Conservation (phyloP, 2,113 vertebrate genomes). For the Sylvietta virens region DNA sequence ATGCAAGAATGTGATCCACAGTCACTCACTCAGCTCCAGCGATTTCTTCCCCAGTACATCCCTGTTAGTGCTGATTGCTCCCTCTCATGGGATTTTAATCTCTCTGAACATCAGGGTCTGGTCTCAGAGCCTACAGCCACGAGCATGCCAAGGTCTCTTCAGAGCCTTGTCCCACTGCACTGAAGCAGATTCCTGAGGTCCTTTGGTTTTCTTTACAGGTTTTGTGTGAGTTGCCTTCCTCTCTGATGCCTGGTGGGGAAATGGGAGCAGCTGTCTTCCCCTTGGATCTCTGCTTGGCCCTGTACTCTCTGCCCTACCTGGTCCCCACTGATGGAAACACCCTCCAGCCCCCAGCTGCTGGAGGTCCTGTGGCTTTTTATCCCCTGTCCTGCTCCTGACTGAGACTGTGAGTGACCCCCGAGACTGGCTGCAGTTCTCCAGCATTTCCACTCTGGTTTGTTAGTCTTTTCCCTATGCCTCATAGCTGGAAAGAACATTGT, state of each 20-base stretch:
- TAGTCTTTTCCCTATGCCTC: not conserved
- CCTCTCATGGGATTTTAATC: not conserved
- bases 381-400: not conserved
- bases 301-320: not conserved
- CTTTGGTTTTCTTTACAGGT: not conserved
- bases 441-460: not conserved
- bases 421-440: not conserved
- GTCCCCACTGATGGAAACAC: not conserved
- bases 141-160: not conserved
- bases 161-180: too few relatives aligned
- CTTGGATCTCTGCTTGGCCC: not conserved
- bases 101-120: not conserved
- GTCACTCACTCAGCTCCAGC: rapidly evolving
- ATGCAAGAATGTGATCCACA: not conserved
- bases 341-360: not conserved
- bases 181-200: not conserved
- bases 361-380: not conserved
- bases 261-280: not conserved
- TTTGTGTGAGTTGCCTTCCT: not conserved
- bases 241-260: not conserved
- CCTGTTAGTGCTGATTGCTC: not conserved
- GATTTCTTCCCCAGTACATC: not conserved
- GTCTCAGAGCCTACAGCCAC: not conserved
- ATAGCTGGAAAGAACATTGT: not conserved
- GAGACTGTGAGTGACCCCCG: not conserved